Base-by-base conservation (phyloP, 2,113 vertebrate species). In the Australoheros scitulus region DNA sequence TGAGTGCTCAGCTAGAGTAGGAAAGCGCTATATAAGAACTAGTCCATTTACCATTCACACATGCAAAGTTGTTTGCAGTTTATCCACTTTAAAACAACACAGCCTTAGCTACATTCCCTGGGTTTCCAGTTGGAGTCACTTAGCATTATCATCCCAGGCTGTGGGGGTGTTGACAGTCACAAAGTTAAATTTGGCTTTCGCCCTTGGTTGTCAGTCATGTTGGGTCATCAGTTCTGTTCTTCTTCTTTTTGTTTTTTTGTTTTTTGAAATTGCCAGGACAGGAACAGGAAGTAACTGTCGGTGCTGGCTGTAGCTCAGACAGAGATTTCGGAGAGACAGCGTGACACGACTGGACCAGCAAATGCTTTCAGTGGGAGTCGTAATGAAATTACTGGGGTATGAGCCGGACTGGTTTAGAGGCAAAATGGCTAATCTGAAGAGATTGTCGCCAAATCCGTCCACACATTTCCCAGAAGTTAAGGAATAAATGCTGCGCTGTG, bases 231-330 rank as follows among this genome's bases (percentile, higher is more conserved):
- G 22, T 68, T 77, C 36, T 75, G 76, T 61, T 90, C 11, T 10
- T 41, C 11, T 41, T 41, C 11, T 41, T 41, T 3, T 4, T 29
- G 11, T 9, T 22, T 63, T 3, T 41, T 43, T 11, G 1, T 43
- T 13, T 43, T 2, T 82, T 1, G 41, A 85, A 90, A 38, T 70
- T 52, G 34, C 55, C 6, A 0, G 15, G 65, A 87, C 68, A 78
- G 82, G 61, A 89, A 89, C 65, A 76, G 85, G 87, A 88, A 90
- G 72, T 78, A 77, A 83, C 68, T 57, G 83, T 86, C 76, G 36
- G 24, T 24, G 72, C 58, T 32, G 6, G 52, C 43, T 7, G 57
- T 14, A 38, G 75, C 82, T 86, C 52, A 83, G 59, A 61, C 50
- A 5, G 64, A 32, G 43, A 72, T 32, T 26, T 52, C 18, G 1